Evolutionary conservation across 2,113 vertebrate genomes (phyloP), one percentile per base, ranked within the genome.

Genomic region (Thunnus thynnus): DNA sequence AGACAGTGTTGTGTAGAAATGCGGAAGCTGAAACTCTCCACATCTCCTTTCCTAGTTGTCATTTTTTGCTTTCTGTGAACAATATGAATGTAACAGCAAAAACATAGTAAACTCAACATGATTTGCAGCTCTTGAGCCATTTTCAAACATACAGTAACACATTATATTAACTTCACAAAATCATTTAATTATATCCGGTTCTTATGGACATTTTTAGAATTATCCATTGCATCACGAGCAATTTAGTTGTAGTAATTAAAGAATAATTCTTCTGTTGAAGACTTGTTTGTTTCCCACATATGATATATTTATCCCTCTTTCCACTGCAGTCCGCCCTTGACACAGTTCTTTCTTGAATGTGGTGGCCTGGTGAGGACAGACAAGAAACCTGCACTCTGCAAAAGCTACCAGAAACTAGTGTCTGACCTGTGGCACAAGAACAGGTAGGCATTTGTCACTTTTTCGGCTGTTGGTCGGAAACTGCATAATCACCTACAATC

Each of bases 321-420:
- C 67, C n/a, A 61, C 52, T 61, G 57, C 89, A 99, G 98, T 86
- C 98, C 98, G 13, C 98, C 98, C 27, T 91, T 99, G 94, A 99
- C 97, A 0, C 96, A 98, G 72, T 99, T 98, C 89, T 99, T 99
- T 86, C 94, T 99, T 47, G 97, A 99, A 86, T 99, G 98, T 2
- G 97, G 97, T 25, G 96, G 95, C 80, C 92, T 99, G 85, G 97
- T 97, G 58, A 95, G 96, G 84, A 99, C 98, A 2, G 98, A 99
- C 93, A 99, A 99, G 95, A 99, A 99, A 91, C 98, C 98, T 0
- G 98, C 97, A 2, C 97, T 99, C 82, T 99, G 97, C 91, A 99
- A 97, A 95, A 99, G 97, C 94, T 99, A 99, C 88, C 98, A 99
- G 94, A 99, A 99, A 86, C 96, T 99, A 11, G 97, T 99, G 91